These are phyloP conservation scores for Phataginus tetradactyla DNA, from an alignment of 2,797 vertebrate genomes.

Conservation along the genomic window DNA sequence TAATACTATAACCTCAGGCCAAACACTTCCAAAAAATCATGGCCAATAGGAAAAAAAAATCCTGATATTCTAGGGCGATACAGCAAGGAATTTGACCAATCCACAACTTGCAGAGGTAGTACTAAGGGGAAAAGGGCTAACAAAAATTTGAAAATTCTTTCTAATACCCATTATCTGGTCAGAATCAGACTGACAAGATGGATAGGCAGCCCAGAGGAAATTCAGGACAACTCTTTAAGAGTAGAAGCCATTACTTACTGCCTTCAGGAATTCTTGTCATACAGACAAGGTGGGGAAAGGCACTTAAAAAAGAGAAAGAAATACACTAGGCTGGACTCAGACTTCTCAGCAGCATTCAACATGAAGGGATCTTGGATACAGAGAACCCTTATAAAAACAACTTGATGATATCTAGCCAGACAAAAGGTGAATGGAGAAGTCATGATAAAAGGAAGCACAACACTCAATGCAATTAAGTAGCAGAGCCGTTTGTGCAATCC, in stretches of 20 bases:
- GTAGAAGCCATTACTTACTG: neutral
- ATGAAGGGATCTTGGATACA: neutral
- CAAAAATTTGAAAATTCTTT: neutral
- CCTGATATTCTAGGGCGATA: neutral
- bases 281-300: neutral
- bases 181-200: slow-evolving; percentile 4
- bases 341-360: neutral
- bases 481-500: neutral
- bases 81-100: neutral
- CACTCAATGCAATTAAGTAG: neutral
- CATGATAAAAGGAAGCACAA: neutral
- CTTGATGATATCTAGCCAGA: neutral
- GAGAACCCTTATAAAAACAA: neutral
- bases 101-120: neutral
- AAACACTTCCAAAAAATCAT: slow-evolving; percentile 3
- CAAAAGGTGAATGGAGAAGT: neutral
- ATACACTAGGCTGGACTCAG: neutral
- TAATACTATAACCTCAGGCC: neutral
- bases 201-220: neutral
- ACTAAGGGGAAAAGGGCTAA: neutral
- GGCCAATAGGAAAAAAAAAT: neutral
- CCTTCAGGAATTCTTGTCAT: slow-evolving; percentile 33
- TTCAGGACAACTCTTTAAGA: slow-evolving; percentile 9
- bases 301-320: neutral
- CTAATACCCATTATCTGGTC: neutral